A percentile compares a stretch with the other conserved stretches of the same genome.
Conservation (phyloP, 2,113 vertebrate species). For the Tapirus terrestris region DNA sequence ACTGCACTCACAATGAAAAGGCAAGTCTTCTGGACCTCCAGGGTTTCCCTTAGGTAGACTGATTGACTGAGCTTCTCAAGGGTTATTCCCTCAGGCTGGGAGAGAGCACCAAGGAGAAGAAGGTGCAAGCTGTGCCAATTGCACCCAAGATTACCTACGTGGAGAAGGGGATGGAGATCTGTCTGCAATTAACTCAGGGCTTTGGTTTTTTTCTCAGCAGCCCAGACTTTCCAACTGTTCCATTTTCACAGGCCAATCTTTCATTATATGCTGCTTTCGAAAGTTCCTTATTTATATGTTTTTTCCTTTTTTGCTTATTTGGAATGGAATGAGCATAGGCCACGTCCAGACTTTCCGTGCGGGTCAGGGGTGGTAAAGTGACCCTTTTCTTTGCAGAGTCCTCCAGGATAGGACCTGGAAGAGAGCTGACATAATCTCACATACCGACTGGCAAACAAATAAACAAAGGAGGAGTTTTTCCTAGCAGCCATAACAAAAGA, state of each 20-base stretch:
- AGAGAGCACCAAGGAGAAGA: background rate
- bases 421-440: background rate
- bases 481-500: background rate
- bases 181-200: background rate
- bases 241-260: background rate
- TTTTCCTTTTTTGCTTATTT: background rate
- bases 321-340: background rate
- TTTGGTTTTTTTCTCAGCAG: background rate
- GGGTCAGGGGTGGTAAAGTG: background rate
- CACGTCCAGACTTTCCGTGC: background rate
- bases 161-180: fast-evolving
- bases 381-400: background rate
- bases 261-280: background rate
- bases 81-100: background rate
- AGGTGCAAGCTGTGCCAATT: background rate
- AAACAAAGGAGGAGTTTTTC: slow-evolving; percentile 36
- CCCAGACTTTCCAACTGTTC: background rate
- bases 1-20: background rate
- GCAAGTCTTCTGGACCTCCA: background rate
- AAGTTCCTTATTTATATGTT: background rate
- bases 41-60: background rate
- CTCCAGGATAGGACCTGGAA: background rate
- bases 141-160: background rate
- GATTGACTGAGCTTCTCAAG: background rate
- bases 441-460: slow-evolving; percentile 25